Conservation (phyloP, 1,140 invertebrate species). For the Zaprionus camerounensis region DNA sequence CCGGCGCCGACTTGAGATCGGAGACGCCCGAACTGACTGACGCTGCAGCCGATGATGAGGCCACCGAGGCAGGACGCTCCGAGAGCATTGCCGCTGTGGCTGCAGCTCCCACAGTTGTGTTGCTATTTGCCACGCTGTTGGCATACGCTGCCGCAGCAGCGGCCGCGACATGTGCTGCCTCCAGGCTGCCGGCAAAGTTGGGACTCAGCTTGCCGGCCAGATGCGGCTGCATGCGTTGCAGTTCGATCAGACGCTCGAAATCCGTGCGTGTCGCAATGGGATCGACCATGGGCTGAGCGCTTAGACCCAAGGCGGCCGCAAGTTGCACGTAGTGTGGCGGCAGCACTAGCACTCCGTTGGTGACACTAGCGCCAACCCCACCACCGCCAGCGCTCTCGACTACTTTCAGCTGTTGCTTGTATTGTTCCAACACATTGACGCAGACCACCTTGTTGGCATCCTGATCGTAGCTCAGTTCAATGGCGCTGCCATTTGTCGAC, state of each 20-base stretch:
- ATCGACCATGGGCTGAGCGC: slow-evolving; percentile 74
- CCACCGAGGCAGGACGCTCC: slow-evolving; percentile 67
- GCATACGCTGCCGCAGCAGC: slow-evolving; percentile 74
- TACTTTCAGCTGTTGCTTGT: slow-evolving; percentile 68
- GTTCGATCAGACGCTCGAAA: slow-evolving; percentile 78
- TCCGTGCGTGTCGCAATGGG: slow-evolving; percentile 76
- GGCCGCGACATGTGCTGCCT: slow-evolving; percentile 75
- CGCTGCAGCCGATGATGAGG: slow-evolving; percentile 48
- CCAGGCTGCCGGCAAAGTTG: slow-evolving; percentile 66
- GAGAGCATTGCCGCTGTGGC: slow-evolving; percentile 45
- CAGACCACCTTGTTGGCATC: slow-evolving; percentile 63
- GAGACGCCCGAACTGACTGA: slow-evolving; percentile 69
- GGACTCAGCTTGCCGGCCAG: slow-evolving; percentile 70
- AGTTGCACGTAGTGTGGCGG: slow-evolving; percentile 82
- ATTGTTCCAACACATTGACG: slow-evolving; percentile 72
- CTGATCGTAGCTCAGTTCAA: slow-evolving; percentile 60
- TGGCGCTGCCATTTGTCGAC: slow-evolving; percentile 28
- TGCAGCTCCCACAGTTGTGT: slow-evolving; percentile 38
- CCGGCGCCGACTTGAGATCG: slow-evolving; percentile 66
- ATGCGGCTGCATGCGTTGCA: slow-evolving; percentile 75
- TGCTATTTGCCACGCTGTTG: slow-evolving; percentile 59
- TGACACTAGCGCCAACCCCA: slow-evolving; percentile 22
- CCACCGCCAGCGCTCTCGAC: slow-evolving; percentile 32
- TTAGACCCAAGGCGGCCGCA: slow-evolving; percentile 75
- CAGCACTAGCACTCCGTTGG: slow-evolving; percentile 67